Base-by-base conservation (phyloP, 92 coral and sea anemone species). In the Epizoanthus scotinus region DNA sequence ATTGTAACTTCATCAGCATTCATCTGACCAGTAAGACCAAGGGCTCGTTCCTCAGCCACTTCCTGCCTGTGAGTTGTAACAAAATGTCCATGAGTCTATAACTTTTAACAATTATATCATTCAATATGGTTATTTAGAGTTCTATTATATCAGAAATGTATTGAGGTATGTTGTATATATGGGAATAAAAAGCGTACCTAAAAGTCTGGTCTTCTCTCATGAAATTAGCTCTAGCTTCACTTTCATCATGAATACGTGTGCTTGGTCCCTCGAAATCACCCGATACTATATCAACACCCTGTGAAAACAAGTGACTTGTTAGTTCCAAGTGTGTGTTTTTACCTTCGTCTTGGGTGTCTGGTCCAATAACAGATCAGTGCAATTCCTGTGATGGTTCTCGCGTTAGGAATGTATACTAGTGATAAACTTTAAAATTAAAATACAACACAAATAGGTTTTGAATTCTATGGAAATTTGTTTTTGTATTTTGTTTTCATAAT, bases 211-310 rank as follows among this genome's bases (percentile, higher is more conserved):
- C 97, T 56, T 81, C 81, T 74, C 84, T 92, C 97, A 95, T 92
- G 59, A 90, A 90, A 64, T 88, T 73, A 6, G 91, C 97, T 42
- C 91, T 95, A 19, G 97, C 97, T 82, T 92, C 94, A 70, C 97
- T 95, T 82, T 95, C 98, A 70, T 95, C 93, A 31, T 91, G 92
- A 57, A 95, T 95, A 38, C 97, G 89, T 15, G 94, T 95, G 70
- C 98, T 95, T 36, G 87, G 73, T 28, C 98, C 98, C 78, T 92
- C 84, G 65, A 95, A 86, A 74, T 95, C 98, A 34, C 97, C 94
- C 31, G 94, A 87, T 53, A 95, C 82, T 62, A 95, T 90, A 53
- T 95, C 98, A 10, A 93, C 91, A 47, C 98, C 98, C 98, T 94
- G 70, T 26, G 44, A 70, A 64, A 42, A 47, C 25, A 69, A 50